Conservation (phyloP, 2,888 invertebrate genomes). For the Subacronicta megacephala region DNA sequence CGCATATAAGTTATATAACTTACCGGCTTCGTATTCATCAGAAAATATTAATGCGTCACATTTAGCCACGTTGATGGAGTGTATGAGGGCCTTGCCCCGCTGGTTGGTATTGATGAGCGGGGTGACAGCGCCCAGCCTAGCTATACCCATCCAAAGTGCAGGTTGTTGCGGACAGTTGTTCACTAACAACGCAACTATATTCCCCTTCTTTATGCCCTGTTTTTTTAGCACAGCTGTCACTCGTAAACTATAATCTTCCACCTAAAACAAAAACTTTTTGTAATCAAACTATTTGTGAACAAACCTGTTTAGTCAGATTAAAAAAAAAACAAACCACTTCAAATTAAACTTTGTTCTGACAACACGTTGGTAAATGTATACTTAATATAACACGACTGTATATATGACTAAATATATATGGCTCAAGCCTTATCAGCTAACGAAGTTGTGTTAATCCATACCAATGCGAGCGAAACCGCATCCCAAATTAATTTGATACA, state of each 20-base stretch:
- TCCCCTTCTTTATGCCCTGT: conserved; percentile 95
- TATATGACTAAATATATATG: no score
- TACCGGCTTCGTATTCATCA: conserved; percentile 90
- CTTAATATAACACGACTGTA: no score
- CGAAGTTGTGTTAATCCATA: no score
- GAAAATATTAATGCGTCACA: conserved; percentile 96
- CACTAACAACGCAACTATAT: conserved; percentile 96
- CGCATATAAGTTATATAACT: no score
- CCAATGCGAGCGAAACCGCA: no score
- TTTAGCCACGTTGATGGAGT: conserved; percentile 96
- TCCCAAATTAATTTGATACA: no score
- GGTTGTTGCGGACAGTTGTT: conserved; percentile 98
- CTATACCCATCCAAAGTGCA: conserved; percentile 97
- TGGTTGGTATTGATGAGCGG: conserved; percentile 98
- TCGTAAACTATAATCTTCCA: conserved; percentile 96
- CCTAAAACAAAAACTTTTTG: conserved; percentile 82
- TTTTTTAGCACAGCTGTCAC: conserved; percentile 94
- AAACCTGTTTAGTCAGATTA: conserved; percentile 4
- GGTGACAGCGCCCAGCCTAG: conserved; percentile 95
- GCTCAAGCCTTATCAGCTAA: no score
- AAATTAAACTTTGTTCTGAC: background rate
- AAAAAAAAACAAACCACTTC: background rate
- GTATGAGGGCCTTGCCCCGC: conserved; percentile 94
- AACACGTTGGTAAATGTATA: background rate
- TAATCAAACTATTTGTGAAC: conserved; percentile 2